These are phyloP conservation scores for Harpalus rubripes DNA, from an alignment of 2,888 invertebrate genomes.

Conservation along the genomic window DNA sequence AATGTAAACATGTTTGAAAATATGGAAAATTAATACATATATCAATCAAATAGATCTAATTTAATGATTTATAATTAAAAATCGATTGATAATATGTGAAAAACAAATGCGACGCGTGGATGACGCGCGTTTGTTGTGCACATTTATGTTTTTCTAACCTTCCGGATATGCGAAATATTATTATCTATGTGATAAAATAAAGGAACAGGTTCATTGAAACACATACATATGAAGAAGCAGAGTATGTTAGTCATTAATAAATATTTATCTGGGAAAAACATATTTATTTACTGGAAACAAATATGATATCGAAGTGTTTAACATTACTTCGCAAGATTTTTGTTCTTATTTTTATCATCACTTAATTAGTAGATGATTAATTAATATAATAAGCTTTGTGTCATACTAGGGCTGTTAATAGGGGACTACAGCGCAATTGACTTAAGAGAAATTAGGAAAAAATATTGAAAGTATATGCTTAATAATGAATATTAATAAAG, in stretches of 20 bases:
- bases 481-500: no score
- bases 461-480: no score
- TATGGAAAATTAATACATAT: constrained; percentile 3
- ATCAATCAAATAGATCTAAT: not conserved
- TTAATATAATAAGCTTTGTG: no score
- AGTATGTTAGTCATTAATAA: constrained; percentile 18
- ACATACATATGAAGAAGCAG: not conserved
- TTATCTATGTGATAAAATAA: constrained; percentile 19
- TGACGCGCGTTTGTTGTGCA: not conserved
- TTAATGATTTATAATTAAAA: constrained; percentile 30
- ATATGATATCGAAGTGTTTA: constrained; percentile 23
- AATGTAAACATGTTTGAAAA: constrained; percentile 1
- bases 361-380: not conserved
- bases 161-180: constrained; percentile 8
- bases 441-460: no score
- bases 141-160: constrained; percentile 26
- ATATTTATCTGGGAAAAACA: constrained; percentile 48
- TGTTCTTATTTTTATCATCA: not conserved
- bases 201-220: constrained; percentile 29
- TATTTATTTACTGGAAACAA: constrained; percentile 37
- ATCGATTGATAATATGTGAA: not conserved
- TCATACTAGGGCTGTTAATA: no score
- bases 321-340: not conserved
- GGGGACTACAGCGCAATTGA: no score
- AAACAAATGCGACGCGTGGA: constrained; percentile 33